phyloP scores from a whole-genome alignment of 2,113 vertebrate genomes.

The Phalacrocorax carbo region DNA sequence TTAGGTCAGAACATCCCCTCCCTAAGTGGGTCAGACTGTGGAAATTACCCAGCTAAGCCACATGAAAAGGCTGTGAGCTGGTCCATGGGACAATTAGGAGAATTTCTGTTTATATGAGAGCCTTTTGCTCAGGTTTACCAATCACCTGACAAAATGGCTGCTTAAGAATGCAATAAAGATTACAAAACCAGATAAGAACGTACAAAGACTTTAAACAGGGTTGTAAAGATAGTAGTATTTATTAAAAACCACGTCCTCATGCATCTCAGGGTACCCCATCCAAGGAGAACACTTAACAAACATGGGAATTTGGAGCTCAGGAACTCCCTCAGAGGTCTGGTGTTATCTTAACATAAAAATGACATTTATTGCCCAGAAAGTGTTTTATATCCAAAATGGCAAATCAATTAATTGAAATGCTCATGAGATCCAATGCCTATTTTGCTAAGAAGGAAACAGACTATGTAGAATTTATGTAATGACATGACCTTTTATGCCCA shows the following conservation, averaged over 20 bases:
- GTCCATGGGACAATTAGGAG: neutral
- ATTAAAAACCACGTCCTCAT: neutral
- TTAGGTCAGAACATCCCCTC: neutral
- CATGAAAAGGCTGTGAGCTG: neutral
- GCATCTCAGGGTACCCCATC: neutral
- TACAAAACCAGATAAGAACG: neutral
- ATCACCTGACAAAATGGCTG: neutral
- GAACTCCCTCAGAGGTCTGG: neutral
- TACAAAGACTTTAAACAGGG: neutral
- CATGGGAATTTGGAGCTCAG: neutral
- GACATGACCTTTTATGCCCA: neutral
- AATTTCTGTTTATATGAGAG: neutral
- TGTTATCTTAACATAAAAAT: neutral
- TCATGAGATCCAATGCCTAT: neutral
- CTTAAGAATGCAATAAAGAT: conserved; percentile 35
- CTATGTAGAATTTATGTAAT: neutral
- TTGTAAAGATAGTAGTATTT: conserved; percentile 31
- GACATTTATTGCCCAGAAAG: neutral
- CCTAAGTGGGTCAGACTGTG: neutral
- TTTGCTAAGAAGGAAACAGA: neutral
- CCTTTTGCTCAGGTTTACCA: neutral
- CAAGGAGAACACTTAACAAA: neutral
- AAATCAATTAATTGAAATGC: neutral
- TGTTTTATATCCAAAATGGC: neutral
- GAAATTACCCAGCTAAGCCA: neutral